Evolutionary conservation across 2,797 vertebrate species (phyloP).

Genomic region (Thamnophis elegans): DNA sequence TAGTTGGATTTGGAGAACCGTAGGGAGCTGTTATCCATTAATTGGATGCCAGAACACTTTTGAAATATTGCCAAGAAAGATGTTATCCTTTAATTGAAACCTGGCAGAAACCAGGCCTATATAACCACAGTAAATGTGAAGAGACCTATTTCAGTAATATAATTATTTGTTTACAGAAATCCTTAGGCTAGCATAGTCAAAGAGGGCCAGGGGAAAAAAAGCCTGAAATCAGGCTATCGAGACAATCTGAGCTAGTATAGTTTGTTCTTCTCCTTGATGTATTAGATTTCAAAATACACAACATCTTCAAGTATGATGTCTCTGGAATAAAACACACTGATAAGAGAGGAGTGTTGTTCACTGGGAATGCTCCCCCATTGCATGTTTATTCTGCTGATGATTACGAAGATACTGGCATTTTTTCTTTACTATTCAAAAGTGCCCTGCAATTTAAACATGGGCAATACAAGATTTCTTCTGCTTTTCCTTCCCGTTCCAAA

Average conservation of each 20-base stretch:
- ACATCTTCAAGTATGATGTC: background rate
- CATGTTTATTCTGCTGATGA: background rate
- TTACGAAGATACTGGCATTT: background rate
- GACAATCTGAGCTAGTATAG: background rate
- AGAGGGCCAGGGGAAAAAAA: background rate
- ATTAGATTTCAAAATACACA: background rate
- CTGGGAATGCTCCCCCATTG: background rate
- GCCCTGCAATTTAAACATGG: background rate
- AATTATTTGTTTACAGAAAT: background rate
- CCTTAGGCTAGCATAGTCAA: background rate
- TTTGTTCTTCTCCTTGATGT: background rate
- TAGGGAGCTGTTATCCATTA: background rate
- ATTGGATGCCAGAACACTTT: background rate
- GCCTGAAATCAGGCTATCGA: background rate
- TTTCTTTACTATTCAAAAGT: background rate
- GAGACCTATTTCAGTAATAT: background rate
- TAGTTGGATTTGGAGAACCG: background rate
- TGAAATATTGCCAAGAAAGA: background rate
- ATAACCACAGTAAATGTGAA: background rate
- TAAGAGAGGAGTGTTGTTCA: background rate
- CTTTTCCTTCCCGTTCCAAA: background rate
- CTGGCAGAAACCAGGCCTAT: background rate
- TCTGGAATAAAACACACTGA: background rate
- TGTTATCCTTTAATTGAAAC: background rate
- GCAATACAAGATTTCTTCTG: background rate